Evolutionary conservation across 35 echinoderm and acorn worm genomes (phyloP).

Genomic region (Lytechinus variegatus): DNA sequence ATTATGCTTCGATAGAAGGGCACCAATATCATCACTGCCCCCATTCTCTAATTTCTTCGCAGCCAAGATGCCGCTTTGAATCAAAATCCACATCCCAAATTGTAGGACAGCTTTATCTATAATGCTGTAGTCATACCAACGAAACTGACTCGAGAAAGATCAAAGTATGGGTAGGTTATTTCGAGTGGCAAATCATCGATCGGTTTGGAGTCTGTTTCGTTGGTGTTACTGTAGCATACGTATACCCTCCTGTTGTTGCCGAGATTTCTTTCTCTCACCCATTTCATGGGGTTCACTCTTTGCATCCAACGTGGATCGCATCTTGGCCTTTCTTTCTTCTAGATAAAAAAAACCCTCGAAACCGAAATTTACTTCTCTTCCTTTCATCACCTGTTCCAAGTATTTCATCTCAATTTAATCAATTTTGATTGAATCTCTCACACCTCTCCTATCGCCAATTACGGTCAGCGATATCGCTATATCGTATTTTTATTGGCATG

Average conservation of each 20-base stretch:
- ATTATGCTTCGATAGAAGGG: not conserved
- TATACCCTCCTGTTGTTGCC: too few species aligned
- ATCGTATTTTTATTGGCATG: not conserved
- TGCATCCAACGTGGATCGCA: not conserved
- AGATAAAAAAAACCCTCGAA: not conserved
- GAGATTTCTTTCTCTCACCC: too few species aligned
- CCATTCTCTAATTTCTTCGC: not conserved
- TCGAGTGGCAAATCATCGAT: too few species aligned
- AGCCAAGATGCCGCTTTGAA: slow-evolving; percentile 1
- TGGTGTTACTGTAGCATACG: too few species aligned
- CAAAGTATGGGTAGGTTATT: too few species aligned
- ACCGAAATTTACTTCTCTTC: not conserved
- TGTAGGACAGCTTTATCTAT: not conserved
- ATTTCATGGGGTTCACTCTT: not conserved
- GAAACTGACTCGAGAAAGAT: too few species aligned
- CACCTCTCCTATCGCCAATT: slow-evolving; percentile 1
- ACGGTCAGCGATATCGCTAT: not conserved
- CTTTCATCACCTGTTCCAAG: slow-evolving; percentile 1
- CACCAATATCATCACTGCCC: slow-evolving; percentile 16
- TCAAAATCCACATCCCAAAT: not conserved
- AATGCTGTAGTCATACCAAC: not conserved
- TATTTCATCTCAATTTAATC: not conserved
- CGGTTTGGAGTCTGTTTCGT: too few species aligned
- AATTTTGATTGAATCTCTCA: not conserved
- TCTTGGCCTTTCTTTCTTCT: not conserved